These are phyloP conservation scores for Vanessa atalanta DNA, from an alignment of 1,140 invertebrate genomes.

Conservation along the genomic window DNA sequence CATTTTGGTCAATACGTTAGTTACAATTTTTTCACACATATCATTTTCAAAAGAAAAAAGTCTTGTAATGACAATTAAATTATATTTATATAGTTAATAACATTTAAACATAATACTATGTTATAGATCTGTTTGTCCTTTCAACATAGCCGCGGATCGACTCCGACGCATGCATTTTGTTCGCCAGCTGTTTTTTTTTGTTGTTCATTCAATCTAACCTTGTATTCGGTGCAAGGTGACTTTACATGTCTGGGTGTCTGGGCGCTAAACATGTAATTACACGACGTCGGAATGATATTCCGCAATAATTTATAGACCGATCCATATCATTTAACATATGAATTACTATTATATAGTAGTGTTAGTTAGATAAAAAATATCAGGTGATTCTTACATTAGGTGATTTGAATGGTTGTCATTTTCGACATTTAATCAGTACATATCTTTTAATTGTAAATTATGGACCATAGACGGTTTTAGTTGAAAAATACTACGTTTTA, in stretches of 20 bases:
- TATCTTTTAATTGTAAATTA: constrained; percentile 62
- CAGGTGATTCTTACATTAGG: constrained; percentile 43
- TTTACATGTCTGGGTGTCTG: constrained; percentile 76
- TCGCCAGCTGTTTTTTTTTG: constrained; percentile 65
- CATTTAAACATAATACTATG: constrained; percentile 48
- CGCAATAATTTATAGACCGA: constrained; percentile 67
- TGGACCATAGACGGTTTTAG: constrained; percentile 53
- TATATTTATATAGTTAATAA: constrained; percentile 49
- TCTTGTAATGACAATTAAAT: constrained; percentile 49
- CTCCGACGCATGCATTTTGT: constrained; percentile 57
- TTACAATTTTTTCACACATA: constrained; percentile 56
- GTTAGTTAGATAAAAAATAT: constrained; percentile 49
- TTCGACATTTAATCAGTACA: constrained; percentile 44
- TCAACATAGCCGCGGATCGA: constrained; percentile 49
- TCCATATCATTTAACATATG: constrained; percentile 76
- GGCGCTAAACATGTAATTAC: constrained; percentile 76
- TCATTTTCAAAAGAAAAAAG: constrained; percentile 47
- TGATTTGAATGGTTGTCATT: constrained; percentile 46
- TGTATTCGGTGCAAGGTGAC: constrained; percentile 75
- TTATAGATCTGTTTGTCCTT: constrained; percentile 55
- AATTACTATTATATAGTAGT: constrained; percentile 54
- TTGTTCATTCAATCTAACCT: constrained; percentile 76
- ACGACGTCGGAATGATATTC: constrained; percentile 68
- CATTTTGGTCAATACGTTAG: constrained; percentile 20
- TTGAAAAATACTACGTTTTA: constrained; percentile 58